Evolutionary conservation across 2,888 invertebrate genomes (phyloP).

Genomic region (Erpobdella octoculata): DNA sequence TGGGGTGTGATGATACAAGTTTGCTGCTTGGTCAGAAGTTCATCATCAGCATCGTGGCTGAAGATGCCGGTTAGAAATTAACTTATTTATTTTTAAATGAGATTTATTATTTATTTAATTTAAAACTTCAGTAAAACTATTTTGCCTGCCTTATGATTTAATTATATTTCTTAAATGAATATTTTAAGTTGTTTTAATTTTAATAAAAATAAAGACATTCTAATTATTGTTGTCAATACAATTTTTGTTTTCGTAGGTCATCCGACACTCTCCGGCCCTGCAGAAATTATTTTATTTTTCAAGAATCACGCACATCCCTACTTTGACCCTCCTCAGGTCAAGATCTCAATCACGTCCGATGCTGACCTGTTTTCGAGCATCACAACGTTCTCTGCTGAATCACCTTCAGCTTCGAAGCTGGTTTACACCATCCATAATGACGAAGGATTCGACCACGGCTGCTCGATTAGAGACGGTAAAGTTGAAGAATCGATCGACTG

Average conservation of each 20-base stretch:
- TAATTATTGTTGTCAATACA: too few relatives aligned
- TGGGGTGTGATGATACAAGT: background rate
- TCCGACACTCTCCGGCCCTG: background rate
- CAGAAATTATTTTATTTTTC: background rate
- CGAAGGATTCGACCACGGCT: background rate
- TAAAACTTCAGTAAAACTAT: too few relatives aligned
- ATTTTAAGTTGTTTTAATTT: too few relatives aligned
- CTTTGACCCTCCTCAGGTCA: background rate
- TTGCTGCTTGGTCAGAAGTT: background rate
- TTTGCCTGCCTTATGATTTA: too few relatives aligned
- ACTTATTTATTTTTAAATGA: too few relatives aligned
- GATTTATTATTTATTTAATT: too few relatives aligned
- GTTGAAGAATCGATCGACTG: too few relatives aligned
- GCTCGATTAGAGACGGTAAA: too few relatives aligned
- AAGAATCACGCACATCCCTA: background rate
- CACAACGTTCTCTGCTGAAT: background rate
- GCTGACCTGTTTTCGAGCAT: background rate
- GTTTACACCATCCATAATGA: background rate
- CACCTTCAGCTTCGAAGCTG: background rate
- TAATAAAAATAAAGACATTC: too few relatives aligned
- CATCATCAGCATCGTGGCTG: background rate
- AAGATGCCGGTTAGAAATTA: too few relatives aligned
- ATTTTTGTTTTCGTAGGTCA: too few relatives aligned
- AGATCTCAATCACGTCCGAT: background rate
- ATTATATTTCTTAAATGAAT: too few relatives aligned